Conservation (phyloP, 2,797 vertebrate genomes). For the Ptychobarbus kaznakovi region DNA sequence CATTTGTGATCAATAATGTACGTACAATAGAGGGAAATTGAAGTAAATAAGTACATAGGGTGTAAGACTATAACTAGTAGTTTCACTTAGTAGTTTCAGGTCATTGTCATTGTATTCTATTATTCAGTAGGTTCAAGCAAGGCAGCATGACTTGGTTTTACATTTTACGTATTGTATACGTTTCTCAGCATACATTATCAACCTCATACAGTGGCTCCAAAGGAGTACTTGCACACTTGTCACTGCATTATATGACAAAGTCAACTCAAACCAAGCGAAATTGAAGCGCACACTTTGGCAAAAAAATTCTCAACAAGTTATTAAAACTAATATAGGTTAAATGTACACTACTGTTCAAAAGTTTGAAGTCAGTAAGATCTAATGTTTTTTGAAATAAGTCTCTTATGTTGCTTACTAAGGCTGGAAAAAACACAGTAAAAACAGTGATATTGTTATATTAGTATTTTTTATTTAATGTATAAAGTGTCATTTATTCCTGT, state of each 20-base stretch:
- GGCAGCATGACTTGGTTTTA: background rate
- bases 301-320: slow-evolving; percentile 9
- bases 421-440: background rate
- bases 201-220: background rate
- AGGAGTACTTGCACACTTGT: background rate
- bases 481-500: background rate
- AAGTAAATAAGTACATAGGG: no score
- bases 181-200: background rate
- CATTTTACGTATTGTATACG: background rate
- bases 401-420: background rate
- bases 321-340: background rate
- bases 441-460: background rate
- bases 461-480: background rate
- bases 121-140: background rate
- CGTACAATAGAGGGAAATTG: no score
- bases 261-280: background rate
- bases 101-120: background rate
- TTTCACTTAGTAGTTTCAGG: no score
- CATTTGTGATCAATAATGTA: no score
- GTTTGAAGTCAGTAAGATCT: background rate
- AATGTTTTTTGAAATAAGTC: background rate
- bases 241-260: background rate
- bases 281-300: background rate
- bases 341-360: background rate
- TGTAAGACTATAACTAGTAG: no score